Base-by-base conservation (phyloP, 2,113 vertebrate genomes). In the Pyrgilauda ruficollis region DNA sequence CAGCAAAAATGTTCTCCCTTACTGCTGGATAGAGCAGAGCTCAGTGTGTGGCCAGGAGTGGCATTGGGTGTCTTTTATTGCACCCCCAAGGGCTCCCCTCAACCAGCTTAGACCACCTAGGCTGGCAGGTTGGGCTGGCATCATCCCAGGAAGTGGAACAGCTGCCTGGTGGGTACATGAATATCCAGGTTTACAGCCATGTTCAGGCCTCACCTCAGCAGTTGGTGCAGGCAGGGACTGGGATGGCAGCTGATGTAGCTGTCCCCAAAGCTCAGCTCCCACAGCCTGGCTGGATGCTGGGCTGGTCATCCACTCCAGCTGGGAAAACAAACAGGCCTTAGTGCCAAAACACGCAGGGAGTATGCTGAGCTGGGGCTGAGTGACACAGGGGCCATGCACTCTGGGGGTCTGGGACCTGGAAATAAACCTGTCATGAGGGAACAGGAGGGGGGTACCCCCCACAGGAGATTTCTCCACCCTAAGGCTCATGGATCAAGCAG, bases 1-100 rank as follows among this genome's bases (percentile, higher is more conserved):
- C 55, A 62, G 50, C 15, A 41, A 46, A 68, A 84, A 17, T 17
- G 11, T 47, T 72, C 11, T 64, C 20, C 5, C 30, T 63, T 55
- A 8, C 21, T 4, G 2, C 15, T 0, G 0, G 11, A 15, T 6
- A 72, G 49, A 23, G 35, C 8, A 12, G 27, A 80, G 33, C 30
- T 52, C 23, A 1, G 30, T 21, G 23, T 56, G 39, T 8, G 4
- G 30, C 24, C 84, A 86, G 39, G 21, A 78, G 41, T 2, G 1
- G 16, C 41, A 19, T 4, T 31, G 61, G 12, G 3, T 67, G 31
- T 2, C n/a, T 85, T 90, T 28, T 10, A 46, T 9, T 46, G 47
- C 1, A 0, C 24, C 13, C 24, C 16, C 22, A 33, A 58, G 43
- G 74, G 37, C 19, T 69, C 8, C 10, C 10, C 28, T 35, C 50